Evolutionary conservation across 2,113 vertebrate genomes (phyloP).

Genomic region (Vidua macroura): DNA sequence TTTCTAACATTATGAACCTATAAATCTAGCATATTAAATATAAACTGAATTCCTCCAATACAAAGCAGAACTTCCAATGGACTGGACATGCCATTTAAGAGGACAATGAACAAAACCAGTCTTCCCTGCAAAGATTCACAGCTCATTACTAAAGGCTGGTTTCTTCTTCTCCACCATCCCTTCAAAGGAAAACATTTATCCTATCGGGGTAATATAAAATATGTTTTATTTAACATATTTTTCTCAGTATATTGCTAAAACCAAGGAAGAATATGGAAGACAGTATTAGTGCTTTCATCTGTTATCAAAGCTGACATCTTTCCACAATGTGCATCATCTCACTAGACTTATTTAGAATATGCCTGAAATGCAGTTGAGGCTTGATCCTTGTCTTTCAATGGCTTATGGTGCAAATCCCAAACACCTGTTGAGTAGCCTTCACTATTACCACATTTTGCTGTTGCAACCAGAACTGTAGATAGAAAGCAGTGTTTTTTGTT

Average conservation of each 20-base stretch:
- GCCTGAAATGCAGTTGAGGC: neutral
- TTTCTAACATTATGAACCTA: neutral
- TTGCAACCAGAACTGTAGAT: neutral
- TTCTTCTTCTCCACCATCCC: neutral
- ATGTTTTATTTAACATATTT: neutral
- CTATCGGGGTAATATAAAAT: accelerated
- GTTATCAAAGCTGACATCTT: neutral
- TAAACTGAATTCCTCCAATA: neutral
- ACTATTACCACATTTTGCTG: neutral
- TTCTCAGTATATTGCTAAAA: neutral
- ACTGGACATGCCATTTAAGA: neutral
- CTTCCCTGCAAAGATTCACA: neutral
- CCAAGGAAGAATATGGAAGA: neutral
- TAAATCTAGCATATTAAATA: neutral
- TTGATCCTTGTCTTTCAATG: neutral
- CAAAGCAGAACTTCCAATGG: neutral
- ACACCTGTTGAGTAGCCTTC: neutral
- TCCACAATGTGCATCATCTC: neutral
- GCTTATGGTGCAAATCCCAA: neutral
- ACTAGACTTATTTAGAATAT: neutral
- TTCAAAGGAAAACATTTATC: neutral
- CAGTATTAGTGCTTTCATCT: neutral
- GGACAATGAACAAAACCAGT: neutral
- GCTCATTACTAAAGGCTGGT: accelerated
- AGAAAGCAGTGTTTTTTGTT: neutral